These are phyloP conservation scores for Podarcis siculus DNA, from an alignment of 2,797 vertebrate genomes.

Conservation along the genomic window DNA sequence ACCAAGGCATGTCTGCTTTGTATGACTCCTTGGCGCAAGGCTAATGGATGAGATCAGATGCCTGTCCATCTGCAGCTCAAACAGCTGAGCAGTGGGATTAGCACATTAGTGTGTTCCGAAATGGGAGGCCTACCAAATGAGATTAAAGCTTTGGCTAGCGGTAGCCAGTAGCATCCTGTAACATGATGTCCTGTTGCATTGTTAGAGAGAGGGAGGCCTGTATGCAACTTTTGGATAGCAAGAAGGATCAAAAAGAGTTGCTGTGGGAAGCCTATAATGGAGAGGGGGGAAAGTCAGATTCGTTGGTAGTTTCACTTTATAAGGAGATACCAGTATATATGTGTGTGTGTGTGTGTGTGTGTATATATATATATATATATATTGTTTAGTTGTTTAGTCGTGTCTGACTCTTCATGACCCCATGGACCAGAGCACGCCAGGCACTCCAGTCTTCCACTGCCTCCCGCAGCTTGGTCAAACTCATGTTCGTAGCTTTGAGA, in stretches of 20 bases:
- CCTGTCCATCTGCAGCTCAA: constrained; percentile 37
- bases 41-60: constrained; percentile 45
- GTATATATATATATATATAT: too few relatives aligned
- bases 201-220: constrained; percentile 42
- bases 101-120: constrained; percentile 45
- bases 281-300: neutral
- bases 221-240: neutral
- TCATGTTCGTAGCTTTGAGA: too few relatives aligned
- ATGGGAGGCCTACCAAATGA: neutral
- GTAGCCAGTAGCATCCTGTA: constrained; percentile 2
- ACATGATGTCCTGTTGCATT: neutral
- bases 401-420: too few relatives aligned
- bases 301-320: too few relatives aligned
- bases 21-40: constrained; percentile 41
- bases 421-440: too few relatives aligned
- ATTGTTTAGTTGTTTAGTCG: too few relatives aligned
- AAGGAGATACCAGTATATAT: too few relatives aligned
- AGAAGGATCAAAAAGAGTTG: neutral
- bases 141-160: constrained; percentile 33
- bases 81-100: constrained; percentile 43
- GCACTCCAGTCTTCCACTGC: too few relatives aligned
- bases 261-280: neutral
- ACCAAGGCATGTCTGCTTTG: neutral
- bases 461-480: too few relatives aligned
- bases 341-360: too few relatives aligned